Evolutionary conservation across 2,888 invertebrate species (phyloP).

Genomic region (Tipula unca): DNA sequence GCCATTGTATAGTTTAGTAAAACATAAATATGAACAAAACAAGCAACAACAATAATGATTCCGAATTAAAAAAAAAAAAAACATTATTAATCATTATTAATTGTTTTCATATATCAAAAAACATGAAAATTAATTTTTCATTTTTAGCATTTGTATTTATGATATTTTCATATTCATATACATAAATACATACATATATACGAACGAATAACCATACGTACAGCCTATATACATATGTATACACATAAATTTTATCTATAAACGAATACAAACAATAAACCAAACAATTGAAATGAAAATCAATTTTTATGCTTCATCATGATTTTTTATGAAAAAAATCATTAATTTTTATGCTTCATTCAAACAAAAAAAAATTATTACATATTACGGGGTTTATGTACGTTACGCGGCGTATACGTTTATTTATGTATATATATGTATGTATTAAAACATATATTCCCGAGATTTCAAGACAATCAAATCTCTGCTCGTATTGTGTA

Average conservation of each 20-base stretch:
- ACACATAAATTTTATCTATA: not conserved
- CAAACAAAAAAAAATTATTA: not conserved
- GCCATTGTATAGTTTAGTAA: not conserved
- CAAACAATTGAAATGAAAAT: slow-evolving; percentile 8
- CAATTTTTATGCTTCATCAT: slow-evolving; percentile 2
- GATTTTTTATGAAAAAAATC: slow-evolving; percentile 14
- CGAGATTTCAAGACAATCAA: not conserved
- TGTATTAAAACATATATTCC: not conserved
- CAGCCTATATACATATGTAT: too few species aligned
- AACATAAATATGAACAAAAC: not conserved
- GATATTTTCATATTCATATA: not conserved
- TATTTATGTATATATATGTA: not conserved
- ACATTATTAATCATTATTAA: slow-evolving; percentile 3
- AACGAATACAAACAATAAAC: slow-evolving; percentile 14
- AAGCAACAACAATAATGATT: not conserved
- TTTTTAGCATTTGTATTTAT: not conserved
- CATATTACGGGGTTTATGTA: not conserved
- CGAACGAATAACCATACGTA: not conserved
- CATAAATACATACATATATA: not conserved
- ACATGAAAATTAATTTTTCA: not conserved
- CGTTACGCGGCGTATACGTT: not conserved
- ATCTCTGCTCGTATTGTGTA: not conserved
- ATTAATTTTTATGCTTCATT: not conserved
- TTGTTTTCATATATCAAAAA: not conserved
- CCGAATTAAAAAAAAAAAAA: not conserved